These are phyloP conservation scores for Micronycteris hirsuta DNA, from an alignment of 2,113 vertebrate species.

Conservation along the genomic window DNA sequence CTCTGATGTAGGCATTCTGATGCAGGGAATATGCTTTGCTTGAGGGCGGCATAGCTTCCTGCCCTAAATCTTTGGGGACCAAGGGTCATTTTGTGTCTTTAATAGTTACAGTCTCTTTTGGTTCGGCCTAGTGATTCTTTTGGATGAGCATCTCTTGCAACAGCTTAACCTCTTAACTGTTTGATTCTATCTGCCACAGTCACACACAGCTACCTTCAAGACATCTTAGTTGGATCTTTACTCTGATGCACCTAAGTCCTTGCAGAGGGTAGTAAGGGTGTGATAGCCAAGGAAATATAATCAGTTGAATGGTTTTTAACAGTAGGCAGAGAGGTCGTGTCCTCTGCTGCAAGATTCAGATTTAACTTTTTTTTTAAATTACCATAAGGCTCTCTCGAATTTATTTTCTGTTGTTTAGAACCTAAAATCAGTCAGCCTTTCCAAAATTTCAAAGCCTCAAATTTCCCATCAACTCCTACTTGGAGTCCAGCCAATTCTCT, in stretches of 20 bases:
- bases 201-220: neutral
- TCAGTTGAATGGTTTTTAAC: neutral
- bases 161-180: neutral
- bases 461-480: neutral
- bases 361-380: neutral
- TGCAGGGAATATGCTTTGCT: neutral
- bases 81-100: neutral
- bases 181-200: neutral
- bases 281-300: neutral
- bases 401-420: neutral
- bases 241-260: neutral
- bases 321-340: neutral
- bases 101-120: neutral
- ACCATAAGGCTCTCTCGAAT: neutral
- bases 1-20: neutral
- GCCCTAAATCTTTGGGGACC: neutral
- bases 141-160: neutral
- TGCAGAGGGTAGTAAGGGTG: neutral
- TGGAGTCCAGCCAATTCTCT: neutral
- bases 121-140: neutral
- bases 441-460: neutral
- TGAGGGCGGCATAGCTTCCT: neutral
- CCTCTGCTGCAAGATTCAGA: neutral
- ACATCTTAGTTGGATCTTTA: neutral
- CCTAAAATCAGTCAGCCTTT: slow-evolving; percentile 31